These are phyloP conservation scores for Centrocercus urophasianus DNA, from an alignment of 2,113 vertebrate genomes.

Conservation along the genomic window DNA sequence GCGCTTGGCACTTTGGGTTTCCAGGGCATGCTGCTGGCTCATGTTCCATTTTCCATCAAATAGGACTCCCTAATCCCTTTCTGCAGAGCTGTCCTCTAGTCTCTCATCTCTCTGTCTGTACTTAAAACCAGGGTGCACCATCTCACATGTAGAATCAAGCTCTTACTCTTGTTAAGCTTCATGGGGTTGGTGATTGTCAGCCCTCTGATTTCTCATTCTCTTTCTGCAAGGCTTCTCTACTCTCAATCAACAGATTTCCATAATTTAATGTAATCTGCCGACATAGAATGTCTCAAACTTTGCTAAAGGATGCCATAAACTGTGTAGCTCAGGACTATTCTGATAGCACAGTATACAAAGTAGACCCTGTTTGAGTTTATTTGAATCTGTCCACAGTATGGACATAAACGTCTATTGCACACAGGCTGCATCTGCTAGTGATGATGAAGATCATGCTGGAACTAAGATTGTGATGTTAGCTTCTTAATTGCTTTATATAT, in stretches of 20 bases:
- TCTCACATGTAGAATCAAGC: not conserved
- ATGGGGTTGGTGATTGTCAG: not conserved
- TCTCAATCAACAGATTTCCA: not conserved
- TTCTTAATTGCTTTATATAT: not conserved
- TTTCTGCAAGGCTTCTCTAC: not conserved
- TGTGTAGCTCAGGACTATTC: not conserved
- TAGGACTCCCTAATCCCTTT: not conserved
- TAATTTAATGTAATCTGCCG: not conserved
- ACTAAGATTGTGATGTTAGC: not conserved
- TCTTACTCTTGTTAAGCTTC: not conserved
- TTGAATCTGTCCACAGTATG: not conserved
- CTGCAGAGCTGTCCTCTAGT: not conserved
- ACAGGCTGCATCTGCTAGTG: not conserved
- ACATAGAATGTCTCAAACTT: not conserved
- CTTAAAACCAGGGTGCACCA: not conserved
- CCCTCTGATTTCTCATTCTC: not conserved
- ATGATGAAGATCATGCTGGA: not conserved
- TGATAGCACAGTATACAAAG: not conserved
- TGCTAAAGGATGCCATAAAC: not conserved
- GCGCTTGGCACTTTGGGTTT: not conserved
- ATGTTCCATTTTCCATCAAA: not conserved
- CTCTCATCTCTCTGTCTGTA: not conserved
- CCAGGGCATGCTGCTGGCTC: not conserved
- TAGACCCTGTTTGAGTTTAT: not conserved
- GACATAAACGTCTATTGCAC: not conserved